Conservation (phyloP, 2,797 vertebrate genomes). For the Poecilia picta region DNA sequence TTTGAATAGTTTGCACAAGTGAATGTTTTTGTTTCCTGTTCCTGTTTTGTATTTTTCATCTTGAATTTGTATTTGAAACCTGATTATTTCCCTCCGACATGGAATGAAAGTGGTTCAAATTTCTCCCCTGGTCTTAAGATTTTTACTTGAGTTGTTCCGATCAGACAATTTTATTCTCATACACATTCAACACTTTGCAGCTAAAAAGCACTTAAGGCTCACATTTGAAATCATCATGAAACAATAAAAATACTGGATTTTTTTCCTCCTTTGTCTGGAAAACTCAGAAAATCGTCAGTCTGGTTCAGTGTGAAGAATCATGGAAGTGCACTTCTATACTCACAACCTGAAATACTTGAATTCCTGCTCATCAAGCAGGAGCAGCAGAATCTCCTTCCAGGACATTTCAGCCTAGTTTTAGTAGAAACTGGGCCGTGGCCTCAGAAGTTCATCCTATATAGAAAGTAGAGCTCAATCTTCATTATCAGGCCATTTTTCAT, state of each 20-base stretch:
- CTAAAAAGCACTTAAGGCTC: not conserved
- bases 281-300: not conserved
- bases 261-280: not conserved
- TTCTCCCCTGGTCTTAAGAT: not conserved
- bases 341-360: not conserved
- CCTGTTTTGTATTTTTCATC: not conserved
- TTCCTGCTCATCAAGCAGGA: slow-evolving; percentile 42
- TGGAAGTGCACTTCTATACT: not conserved
- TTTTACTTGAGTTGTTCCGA: not conserved
- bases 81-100: not conserved
- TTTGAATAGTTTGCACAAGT: not conserved
- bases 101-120: not conserved
- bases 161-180: not conserved
- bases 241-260: not conserved
- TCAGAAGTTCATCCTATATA: slow-evolving; percentile 64
- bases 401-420: slow-evolving; percentile 78
- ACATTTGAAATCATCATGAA: not conserved
- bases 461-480: slow-evolving; percentile 67
- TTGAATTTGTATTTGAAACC: not conserved
- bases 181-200: not conserved
- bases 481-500: slow-evolving; percentile 23
- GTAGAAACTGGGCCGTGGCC: slow-evolving; percentile 71
- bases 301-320: not conserved
- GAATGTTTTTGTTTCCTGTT: not conserved
- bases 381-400: slow-evolving; percentile 57